Conservation (phyloP, 2,888 invertebrate genomes). For the Ashinkailepas kermadecensis region DNA sequence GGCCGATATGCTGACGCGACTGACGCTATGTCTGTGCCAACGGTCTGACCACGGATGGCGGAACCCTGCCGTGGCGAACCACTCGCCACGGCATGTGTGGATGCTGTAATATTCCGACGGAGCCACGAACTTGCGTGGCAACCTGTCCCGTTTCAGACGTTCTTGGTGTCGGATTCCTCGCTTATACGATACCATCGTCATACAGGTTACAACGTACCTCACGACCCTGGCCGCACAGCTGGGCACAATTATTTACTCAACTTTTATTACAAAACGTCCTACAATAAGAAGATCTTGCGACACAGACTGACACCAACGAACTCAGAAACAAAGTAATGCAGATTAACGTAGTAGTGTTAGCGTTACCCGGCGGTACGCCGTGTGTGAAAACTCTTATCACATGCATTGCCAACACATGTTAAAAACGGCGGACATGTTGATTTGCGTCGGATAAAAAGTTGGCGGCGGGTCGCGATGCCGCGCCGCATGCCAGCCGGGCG, state of each 20-base stretch:
- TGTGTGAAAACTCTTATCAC: constrained; percentile 7
- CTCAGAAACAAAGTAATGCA: constrained; percentile 20
- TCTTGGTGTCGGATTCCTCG: too few relatives aligned
- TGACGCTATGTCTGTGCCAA: too few relatives aligned
- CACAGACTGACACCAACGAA: constrained; percentile 20
- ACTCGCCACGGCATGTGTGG: too few relatives aligned
- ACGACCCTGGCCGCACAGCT: too few relatives aligned
- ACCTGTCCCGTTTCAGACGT: too few relatives aligned
- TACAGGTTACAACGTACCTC: too few relatives aligned
- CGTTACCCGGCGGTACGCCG: constrained; percentile 4
- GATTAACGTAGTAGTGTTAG: constrained; percentile 16
- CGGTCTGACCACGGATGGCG: too few relatives aligned
- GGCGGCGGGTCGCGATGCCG: not conserved
- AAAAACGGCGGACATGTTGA: constrained; percentile 5
- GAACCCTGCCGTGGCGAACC: too few relatives aligned
- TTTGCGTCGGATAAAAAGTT: constrained; percentile 18
- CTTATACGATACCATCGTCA: too few relatives aligned
- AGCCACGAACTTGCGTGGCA: too few relatives aligned
- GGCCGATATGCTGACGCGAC: too few relatives aligned
- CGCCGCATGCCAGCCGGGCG: not conserved
- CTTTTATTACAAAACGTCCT: constrained; percentile 22
- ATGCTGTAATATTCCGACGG: too few relatives aligned
- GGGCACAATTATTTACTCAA: not conserved
- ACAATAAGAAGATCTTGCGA: constrained; percentile 21
- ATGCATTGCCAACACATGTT: constrained; percentile 9